Evolutionary conservation across 2,113 vertebrate species (phyloP), one percentile per base, ranked within the genome.

Genomic region (Ophthalmolycus amberensis): DNA sequence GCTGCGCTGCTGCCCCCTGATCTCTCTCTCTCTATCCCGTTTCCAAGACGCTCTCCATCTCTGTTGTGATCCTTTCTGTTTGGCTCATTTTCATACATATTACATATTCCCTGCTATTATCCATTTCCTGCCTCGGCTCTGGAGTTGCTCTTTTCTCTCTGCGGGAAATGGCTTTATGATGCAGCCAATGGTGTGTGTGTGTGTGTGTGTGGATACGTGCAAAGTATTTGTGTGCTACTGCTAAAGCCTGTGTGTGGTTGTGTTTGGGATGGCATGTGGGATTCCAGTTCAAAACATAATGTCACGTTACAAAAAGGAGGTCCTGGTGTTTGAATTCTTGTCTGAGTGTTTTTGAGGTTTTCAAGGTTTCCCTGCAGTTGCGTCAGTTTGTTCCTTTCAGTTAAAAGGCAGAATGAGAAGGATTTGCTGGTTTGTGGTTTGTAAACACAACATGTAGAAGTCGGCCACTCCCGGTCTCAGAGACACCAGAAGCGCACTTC

Each of bases 21-120:
- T 78, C 69, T 60, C 56, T 64, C 56, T 64, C 56, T 59, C 25
- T 59, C 12, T 63, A 2, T 59, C 1, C 9, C 32, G 44, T 63
- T 52, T 74, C 71, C 18, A 15, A 70, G 16, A 69, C 56, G 18
- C 38, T 67, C 72, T 60, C 70, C 59, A 66, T 77, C 42, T 85
- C 56, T 59, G 50, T 69, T 69, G 62, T 59, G 54, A 73, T 86
- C 27, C 42, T 84, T 65, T 83, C 40, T 87, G 69, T 85, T 87
- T 78, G 82, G 71, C 70, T 89, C 70, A 88, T 90, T 90, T 89
- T 89, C 89, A 90, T 89, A 82, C 78, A 89, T 86, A 90, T 81
- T 75, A 83, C 77, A 84, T 77, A 80, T 82, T 75, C 69, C 38
- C 56, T 60, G 54, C 69, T 78, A 59, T 71, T 50, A 79, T 82